Conservation (phyloP, 2,888 invertebrate genomes). For the Lithodes maja region DNA sequence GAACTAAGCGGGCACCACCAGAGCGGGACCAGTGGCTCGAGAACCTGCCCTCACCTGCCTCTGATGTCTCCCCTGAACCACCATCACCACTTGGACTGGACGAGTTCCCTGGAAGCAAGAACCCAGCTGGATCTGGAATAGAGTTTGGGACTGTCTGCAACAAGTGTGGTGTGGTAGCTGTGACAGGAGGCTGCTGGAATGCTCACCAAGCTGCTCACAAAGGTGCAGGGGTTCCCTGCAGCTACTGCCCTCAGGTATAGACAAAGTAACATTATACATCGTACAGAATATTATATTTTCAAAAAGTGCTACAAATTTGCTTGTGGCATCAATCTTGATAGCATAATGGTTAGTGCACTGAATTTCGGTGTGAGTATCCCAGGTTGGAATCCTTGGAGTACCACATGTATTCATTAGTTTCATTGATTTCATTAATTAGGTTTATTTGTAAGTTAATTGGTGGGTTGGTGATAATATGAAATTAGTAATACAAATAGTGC, state of each 20-base stretch:
- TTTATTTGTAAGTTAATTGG: no score
- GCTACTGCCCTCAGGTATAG: constrained; percentile 23
- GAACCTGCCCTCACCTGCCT: neutral
- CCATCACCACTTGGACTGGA: constrained; percentile 13
- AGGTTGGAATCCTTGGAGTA: no score
- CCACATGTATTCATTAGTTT: no score
- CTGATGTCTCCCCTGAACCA: neutral
- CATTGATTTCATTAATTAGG: no score
- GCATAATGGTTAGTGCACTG: no score
- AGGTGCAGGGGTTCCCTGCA: constrained; percentile 26
- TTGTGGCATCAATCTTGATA: no score
- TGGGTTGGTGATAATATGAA: no score
- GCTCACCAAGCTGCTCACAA: constrained; percentile 50
- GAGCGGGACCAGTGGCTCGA: neutral
- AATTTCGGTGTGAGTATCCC: no score
- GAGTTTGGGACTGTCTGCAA: constrained; percentile 53
- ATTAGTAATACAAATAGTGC: no score
- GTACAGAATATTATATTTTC: no score
- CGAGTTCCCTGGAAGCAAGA: constrained; percentile 40
- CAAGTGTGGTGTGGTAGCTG: constrained; percentile 47
- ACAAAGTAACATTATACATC: no score
- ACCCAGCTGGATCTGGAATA: constrained; percentile 45
- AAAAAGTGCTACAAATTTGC: no score
- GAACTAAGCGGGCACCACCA: neutral
- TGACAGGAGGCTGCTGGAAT: constrained; percentile 37